A percentile compares a stretch with the other conserved stretches of the same genome.
Conservation (phyloP, 2,113 vertebrate genomes). For the Dermatemys mawii region DNA sequence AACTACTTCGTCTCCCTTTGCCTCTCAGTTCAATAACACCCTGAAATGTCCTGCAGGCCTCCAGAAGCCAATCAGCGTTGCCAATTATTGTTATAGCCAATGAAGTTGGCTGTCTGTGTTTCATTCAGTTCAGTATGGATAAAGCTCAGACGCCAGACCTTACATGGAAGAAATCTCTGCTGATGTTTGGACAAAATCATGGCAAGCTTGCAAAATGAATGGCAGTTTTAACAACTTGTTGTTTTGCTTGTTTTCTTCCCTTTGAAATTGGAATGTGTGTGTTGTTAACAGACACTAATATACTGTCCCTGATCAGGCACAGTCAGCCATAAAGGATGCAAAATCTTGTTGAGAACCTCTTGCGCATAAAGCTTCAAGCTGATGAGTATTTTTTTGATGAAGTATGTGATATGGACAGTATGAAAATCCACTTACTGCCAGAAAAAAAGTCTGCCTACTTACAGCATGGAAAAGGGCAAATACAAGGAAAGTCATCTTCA, state of each 20-base stretch:
- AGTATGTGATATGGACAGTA: constrained; percentile 45
- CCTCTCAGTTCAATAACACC: constrained; percentile 21
- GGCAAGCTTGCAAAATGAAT: constrained; percentile 8
- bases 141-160: not conserved
- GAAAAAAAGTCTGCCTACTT: not conserved
- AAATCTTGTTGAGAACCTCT: constrained; percentile 35
- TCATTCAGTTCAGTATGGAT: not conserved
- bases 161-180: not conserved
- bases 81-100: not conserved
- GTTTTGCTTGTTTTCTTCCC: not conserved
- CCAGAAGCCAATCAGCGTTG: constrained; percentile 22
- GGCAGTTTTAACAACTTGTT: not conserved
- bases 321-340: constrained; percentile 50
- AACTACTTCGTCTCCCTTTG: not conserved
- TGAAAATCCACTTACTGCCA: constrained; percentile 13
- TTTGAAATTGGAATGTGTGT: constrained; percentile 31
- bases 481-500: constrained; percentile 23
- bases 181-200: constrained; percentile 14
- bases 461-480: constrained; percentile 21
- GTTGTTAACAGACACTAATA: constrained; percentile 52
- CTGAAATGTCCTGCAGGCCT: not conserved
- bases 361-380: constrained; percentile 50
- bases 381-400: constrained; percentile 57
- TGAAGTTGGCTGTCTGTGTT: not conserved
- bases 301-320: constrained; percentile 51